Evolutionary conservation across 1,140 invertebrate genomes (phyloP).

Genomic region (Drosophila pruinosa): DNA sequence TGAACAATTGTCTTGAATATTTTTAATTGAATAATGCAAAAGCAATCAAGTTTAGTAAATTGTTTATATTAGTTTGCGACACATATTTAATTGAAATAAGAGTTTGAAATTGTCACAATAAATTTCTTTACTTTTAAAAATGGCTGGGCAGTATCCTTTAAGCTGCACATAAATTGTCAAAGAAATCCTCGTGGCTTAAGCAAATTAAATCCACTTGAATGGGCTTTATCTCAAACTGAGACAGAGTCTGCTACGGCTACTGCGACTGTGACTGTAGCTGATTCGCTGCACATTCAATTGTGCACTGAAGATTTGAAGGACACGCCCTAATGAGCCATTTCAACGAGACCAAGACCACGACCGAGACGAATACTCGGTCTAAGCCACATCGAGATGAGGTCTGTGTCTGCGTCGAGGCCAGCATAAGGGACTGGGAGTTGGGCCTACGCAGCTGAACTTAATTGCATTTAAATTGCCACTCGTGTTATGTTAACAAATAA

Average conservation of each 20-base stretch:
- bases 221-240: background rate
- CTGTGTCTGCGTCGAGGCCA: background rate
- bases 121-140: background rate
- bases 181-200: conserved; percentile 1
- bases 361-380: conserved; percentile 4
- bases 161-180: background rate
- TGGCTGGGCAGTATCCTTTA: background rate
- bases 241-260: too few species aligned
- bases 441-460: conserved; percentile 53
- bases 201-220: conserved; percentile 29
- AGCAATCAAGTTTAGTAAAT: background rate
- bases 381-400: background rate
- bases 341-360: background rate
- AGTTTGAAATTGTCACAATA: background rate
- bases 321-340: conserved; percentile 61
- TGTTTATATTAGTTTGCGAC: background rate
- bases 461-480: conserved; percentile 80
- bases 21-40: background rate
- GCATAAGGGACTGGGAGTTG: background rate
- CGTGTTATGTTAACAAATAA: conserved; percentile 80
- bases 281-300: conserved; percentile 39
- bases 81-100: background rate
- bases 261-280: background rate
- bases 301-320: conserved; percentile 27
- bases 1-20: background rate